Conservation (phyloP, 2,113 vertebrate species). For the Mormyrus iriodes region DNA sequence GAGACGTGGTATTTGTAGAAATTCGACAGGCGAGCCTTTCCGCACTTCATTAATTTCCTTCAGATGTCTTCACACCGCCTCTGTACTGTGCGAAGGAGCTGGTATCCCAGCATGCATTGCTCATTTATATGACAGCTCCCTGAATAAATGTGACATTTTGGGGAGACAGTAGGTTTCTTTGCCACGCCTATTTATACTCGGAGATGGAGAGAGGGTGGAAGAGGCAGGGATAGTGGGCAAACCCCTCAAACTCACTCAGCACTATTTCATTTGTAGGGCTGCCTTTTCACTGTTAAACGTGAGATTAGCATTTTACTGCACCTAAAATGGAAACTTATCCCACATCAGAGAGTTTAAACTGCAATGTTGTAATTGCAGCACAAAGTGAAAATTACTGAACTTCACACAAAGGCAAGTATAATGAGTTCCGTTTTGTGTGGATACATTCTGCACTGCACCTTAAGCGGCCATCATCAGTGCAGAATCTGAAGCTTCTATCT, state of each 20-base stretch:
- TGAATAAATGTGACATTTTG: conserved; percentile 7
- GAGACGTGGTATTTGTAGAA: not conserved
- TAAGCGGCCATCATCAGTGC: not conserved
- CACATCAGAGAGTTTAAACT: not conserved
- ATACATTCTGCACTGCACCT: not conserved
- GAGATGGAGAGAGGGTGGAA: not conserved
- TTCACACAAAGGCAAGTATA: not conserved
- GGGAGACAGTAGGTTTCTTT: not conserved
- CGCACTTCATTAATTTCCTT: not conserved
- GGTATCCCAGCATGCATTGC: not conserved
- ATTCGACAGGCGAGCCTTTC: not conserved
- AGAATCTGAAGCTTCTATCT: not conserved
- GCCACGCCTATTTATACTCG: not conserved
- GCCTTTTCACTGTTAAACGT: not conserved
- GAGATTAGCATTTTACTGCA: not conserved
- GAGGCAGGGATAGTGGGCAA: not conserved
- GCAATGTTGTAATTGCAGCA: not conserved
- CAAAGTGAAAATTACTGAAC: not conserved
- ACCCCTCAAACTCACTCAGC: not conserved
- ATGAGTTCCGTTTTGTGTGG: not conserved
- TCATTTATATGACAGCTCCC: not conserved
- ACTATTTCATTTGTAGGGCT: not conserved
- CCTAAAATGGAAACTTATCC: not conserved
- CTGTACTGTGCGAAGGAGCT: not conserved
- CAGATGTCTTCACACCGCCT: conserved; percentile 9